phyloP scores from a whole-genome alignment of 2,797 vertebrate genomes.

The Pantherophis vulpinus region DNA sequence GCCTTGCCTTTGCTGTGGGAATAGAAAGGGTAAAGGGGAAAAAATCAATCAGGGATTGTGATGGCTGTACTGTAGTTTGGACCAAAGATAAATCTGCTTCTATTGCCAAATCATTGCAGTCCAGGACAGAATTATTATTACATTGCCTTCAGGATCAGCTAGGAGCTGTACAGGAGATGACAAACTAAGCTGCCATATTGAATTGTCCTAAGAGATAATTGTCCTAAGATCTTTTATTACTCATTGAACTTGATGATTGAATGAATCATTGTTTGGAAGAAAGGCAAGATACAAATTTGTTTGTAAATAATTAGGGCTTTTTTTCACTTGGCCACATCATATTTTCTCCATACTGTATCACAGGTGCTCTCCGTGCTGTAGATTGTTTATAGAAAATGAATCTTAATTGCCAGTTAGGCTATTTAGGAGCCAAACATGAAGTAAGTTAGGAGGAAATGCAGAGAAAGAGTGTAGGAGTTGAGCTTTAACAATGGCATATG shows the following conservation, averaged over 20 bases:
- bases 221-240: neutral
- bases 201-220: neutral
- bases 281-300: neutral
- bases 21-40: neutral
- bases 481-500: neutral
- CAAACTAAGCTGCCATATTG: neutral
- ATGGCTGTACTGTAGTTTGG: neutral
- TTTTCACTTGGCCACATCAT: neutral
- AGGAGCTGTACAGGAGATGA: neutral
- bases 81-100: neutral
- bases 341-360: neutral
- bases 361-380: neutral
- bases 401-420: neutral
- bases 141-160: neutral
- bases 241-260: neutral
- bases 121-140: neutral
- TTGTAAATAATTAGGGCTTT: neutral
- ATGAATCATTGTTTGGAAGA: neutral
- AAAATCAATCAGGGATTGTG: neutral
- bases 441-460: neutral
- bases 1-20: neutral
- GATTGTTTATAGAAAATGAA: neutral
- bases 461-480: neutral
- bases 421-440: neutral
- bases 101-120: neutral